phyloP scores from a whole-genome alignment of 2,888 invertebrate genomes.

The Ophion obscuratus region DNA sequence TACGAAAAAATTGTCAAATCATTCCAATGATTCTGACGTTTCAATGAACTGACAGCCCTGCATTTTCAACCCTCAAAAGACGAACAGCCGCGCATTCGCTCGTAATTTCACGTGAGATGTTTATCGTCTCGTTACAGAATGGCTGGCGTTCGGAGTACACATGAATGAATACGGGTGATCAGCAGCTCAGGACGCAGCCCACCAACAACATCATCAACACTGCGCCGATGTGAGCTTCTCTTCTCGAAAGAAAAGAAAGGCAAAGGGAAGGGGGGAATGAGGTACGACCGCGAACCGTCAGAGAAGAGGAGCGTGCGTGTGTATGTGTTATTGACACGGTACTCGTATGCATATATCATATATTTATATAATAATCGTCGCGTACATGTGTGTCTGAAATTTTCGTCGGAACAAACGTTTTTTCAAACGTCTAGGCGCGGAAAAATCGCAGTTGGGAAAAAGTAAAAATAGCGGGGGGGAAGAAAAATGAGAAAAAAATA shows the following conservation, averaged over 20 bases:
- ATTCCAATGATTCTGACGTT: too few relatives aligned
- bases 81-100: not conserved
- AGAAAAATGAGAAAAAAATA: not conserved
- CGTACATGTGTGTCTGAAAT: constrained; percentile 66
- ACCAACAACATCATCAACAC: constrained; percentile 70
- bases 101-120: constrained; percentile 16
- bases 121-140: constrained; percentile 88
- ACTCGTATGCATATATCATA: constrained; percentile 68
- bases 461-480: not conserved
- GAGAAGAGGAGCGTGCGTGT: constrained; percentile 44
- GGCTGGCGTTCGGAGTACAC: constrained; percentile 97
- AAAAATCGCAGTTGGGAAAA: constrained; percentile 38
- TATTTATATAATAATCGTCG: constrained; percentile 68
- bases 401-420: constrained; percentile 54
- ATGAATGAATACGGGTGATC: constrained; percentile 89
- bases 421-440: not conserved
- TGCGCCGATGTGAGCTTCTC: constrained; percentile 73
- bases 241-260: constrained; percentile 47
- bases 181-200: constrained; percentile 80
- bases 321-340: constrained; percentile 62
- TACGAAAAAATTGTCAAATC: too few relatives aligned
- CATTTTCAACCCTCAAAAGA: too few relatives aligned
- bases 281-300: constrained; percentile 15
- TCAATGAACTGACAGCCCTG: too few relatives aligned
- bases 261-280: not conserved